Percentiles rank a stretch among this genome's conserved stretches.
phyloP scores from a whole-genome alignment of 2,888 invertebrate species.

The Pollenia angustigena region DNA sequence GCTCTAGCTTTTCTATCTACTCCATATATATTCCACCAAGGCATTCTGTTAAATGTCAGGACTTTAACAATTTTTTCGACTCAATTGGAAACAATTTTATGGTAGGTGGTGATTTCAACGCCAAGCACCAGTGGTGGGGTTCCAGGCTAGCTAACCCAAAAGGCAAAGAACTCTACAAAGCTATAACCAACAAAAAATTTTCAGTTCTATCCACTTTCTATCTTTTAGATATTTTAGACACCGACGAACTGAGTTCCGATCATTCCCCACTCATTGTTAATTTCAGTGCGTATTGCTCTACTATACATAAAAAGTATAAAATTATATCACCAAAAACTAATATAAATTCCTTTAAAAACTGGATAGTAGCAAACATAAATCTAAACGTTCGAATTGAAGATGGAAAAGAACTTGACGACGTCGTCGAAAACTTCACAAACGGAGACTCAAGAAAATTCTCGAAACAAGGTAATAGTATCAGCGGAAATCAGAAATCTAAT shows the following conservation, averaged over 20 bases:
- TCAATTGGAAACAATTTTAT: background rate
- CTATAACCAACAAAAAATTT: too few relatives aligned
- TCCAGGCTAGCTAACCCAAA: background rate
- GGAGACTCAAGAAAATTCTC: background rate
- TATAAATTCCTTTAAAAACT: too few relatives aligned
- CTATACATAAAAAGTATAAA: background rate
- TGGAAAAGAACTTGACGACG: background rate
- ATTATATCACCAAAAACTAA: background rate
- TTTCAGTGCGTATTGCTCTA: background rate
- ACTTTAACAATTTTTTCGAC: background rate
- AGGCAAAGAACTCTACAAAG: background rate
- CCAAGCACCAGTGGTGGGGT: background rate
- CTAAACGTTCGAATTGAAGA: background rate
- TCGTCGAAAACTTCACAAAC: background rate
- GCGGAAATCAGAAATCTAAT: conserved; percentile 30
- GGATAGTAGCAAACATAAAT: background rate
- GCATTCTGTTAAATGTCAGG: too few relatives aligned
- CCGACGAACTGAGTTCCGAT: too few relatives aligned
- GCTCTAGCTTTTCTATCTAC: too few relatives aligned
- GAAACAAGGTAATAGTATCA: background rate
- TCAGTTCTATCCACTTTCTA: too few relatives aligned
- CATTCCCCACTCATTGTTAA: background rate
- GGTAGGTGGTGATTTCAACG: background rate
- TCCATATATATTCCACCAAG: too few relatives aligned
- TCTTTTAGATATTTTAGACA: too few relatives aligned